Percentiles rank a stretch among this genome's conserved stretches.
Evolutionary conservation across 2,113 vertebrate genomes (phyloP).

Genomic region (Pelecanus crispus): DNA sequence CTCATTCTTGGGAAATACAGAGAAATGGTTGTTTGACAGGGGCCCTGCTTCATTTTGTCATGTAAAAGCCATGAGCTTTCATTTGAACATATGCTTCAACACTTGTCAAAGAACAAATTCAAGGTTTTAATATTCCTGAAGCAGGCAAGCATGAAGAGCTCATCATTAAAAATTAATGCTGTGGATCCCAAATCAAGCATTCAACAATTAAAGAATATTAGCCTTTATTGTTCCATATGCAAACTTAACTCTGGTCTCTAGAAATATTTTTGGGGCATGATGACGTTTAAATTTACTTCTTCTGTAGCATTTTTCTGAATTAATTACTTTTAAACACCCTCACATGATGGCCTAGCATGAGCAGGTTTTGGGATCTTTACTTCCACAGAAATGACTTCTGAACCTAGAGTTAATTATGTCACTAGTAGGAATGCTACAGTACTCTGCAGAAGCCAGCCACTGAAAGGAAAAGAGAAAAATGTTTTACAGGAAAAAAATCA

Average conservation of each 20-base stretch:
- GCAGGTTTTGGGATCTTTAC: not conserved
- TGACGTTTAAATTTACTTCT: not conserved
- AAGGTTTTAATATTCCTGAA: not conserved
- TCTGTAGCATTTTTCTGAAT: not conserved
- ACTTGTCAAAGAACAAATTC: not conserved
- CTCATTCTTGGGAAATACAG: not conserved
- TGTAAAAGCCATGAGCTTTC: not conserved
- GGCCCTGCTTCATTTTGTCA: not conserved
- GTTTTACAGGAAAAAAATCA: not conserved
- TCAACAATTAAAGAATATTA: not conserved
- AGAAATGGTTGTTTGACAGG: not conserved
- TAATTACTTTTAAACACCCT: not conserved
- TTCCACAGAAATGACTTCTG: not conserved
- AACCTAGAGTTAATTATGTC: not conserved
- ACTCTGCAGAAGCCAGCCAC: not conserved
- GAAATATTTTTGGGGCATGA: not conserved
- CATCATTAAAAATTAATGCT: not conserved
- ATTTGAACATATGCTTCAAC: not conserved
- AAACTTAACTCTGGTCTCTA: not conserved
- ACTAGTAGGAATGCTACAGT: not conserved
- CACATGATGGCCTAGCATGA: not conserved
- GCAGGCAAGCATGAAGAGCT: not conserved
- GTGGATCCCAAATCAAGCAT: not conserved
- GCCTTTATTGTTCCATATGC: rapidly evolving
- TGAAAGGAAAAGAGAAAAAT: not conserved